Base-by-base conservation (phyloP, 2,797 vertebrate species). In the Ctenochaetus hawaiiensis region DNA sequence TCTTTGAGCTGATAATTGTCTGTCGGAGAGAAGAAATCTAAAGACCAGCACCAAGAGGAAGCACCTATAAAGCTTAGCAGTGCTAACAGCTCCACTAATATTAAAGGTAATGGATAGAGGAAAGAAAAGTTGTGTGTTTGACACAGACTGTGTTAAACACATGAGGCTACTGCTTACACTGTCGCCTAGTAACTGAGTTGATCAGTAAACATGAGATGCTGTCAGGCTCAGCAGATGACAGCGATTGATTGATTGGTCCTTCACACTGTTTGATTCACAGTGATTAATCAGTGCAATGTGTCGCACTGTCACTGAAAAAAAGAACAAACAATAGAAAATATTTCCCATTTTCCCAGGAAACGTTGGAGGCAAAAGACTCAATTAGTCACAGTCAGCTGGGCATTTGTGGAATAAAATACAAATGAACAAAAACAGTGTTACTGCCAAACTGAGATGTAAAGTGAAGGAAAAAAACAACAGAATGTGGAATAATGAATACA, bases 1-100 rank as follows among this genome's bases (percentile, higher is more conserved):
- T 71, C 56, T 72, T 51, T 52, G 1, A 80, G 75, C 59, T 63
- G 70, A 76, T 81, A 66, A 79, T 78, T 66, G 63, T 43, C 54
- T 65, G 0, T 51, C 70, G 66, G 67, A 0, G 13, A 54, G 66
- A 43, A 53, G 17, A 18, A 67, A 30, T 76, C 20, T 76, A 54
- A 45, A 51, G 47, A 34, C 52, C 60, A 23, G 13, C 48, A 30
- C 39, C 41, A 6, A 2, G 13, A 56, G 37, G 16, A 70, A 52
- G 45, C 45, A 30, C 2, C 18, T 6, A n/a, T 22, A 23, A 14
- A 6, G 51, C 4, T 13, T 5, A 37, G 53, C 22, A 8, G 18
- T 14, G 53, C 23, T 14, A 22, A 45, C 41, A n/a, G n/a, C 14
- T 8, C n/a, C 8, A 1, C 2, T 8, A 13, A 8, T 7, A 3